These are phyloP conservation scores for Polyploca ridens DNA, from an alignment of 2,888 invertebrate species.

Conservation along the genomic window DNA sequence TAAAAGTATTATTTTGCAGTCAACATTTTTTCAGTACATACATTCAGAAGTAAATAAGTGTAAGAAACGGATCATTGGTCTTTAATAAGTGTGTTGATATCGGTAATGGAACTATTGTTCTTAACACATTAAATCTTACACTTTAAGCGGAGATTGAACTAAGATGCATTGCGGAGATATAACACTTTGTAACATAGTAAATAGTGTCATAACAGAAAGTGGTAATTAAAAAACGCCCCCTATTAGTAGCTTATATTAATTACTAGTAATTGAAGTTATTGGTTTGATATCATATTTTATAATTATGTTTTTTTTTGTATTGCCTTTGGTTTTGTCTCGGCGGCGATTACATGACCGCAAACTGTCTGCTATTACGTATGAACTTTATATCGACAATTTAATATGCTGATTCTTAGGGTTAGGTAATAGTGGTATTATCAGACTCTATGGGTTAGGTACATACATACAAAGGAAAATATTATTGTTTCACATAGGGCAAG, in stretches of 20 bases:
- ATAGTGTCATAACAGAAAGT: neutral
- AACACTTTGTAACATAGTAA: constrained; percentile 4
- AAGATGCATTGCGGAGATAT: constrained; percentile 7
- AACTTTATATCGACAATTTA: too few relatives aligned
- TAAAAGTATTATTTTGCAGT: constrained; percentile 3
- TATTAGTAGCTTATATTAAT: neutral
- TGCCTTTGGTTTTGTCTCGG: too few relatives aligned
- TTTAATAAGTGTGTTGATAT: constrained; percentile 35
- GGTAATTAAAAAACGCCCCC: neutral
- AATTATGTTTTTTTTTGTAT: neutral
- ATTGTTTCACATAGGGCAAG: too few relatives aligned
- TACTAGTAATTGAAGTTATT: neutral
- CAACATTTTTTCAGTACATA: neutral
- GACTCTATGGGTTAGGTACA: too few relatives aligned
- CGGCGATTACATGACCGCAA: too few relatives aligned
- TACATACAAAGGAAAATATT: too few relatives aligned
- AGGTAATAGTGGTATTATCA: too few relatives aligned
- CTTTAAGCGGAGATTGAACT: neutral
- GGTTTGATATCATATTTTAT: neutral
- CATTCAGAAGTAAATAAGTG: constrained; percentile 20
- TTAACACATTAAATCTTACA: constrained; percentile 27
- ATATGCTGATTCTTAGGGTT: too few relatives aligned
- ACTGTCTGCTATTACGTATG: too few relatives aligned
- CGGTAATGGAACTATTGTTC: constrained; percentile 45
- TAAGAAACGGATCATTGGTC: constrained; percentile 43